Evolutionary conservation across 2,888 invertebrate genomes (phyloP), one percentile per base, ranked within the genome.

Genomic region (Clanis bilineata): DNA sequence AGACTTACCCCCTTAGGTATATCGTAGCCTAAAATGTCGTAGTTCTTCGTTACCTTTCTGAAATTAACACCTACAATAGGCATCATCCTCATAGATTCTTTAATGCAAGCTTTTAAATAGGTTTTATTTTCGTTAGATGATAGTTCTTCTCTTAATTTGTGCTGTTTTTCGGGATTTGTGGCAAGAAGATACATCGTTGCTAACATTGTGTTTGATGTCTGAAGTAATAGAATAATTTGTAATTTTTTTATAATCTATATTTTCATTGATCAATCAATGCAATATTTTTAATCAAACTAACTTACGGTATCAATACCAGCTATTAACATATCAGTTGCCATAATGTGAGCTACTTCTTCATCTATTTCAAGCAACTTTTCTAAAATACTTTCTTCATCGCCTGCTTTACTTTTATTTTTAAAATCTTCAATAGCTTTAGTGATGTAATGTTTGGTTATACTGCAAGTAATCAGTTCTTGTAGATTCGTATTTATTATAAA

Each of bases 51-150:
- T 54, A 93, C 86, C 59, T 82, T 80, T 62, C 95, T 88, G 9
- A 93, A 69, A 64, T 93, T 94, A 0, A 93, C 95, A 10, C 93
- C 79, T 0, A 93, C 92, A 1, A 95, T 93, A 0, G 95, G 94
- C 71, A 93, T 90, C 15, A 94, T 66, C 69, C 96, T 91, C 62
- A 95, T 77, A 0, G 94, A 90, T 80, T 97, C 96, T 74, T 96
- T 96, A 41, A 96, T 92, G 68, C 95, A 95, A 0, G 96, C 96
- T 63, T 93, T 94, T 21, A 96, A 77, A 72, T 95, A 96, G 0
- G 93, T 90, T 64, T 93, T 85, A 77, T 57, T 83, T 1, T 74
- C 73, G 0, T 73, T 56, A 2, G 77, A 78, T 0, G 82, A 61
- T 7, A 94, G 71, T 77, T 96, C 95, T 51, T 93, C 79, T 22